Conservation (phyloP, 2,797 vertebrate genomes). For the Myotis planiceps region DNA sequence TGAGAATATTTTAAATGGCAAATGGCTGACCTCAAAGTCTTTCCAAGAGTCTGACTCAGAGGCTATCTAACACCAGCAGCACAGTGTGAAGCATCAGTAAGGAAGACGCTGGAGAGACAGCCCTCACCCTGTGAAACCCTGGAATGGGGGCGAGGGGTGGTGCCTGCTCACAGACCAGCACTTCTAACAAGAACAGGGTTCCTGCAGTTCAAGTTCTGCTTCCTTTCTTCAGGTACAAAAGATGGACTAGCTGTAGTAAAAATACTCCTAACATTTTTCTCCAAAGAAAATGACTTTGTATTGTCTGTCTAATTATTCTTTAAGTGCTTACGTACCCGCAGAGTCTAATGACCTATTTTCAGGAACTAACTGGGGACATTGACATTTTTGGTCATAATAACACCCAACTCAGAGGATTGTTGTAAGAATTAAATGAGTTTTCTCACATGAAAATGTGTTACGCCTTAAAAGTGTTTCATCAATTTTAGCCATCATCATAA, state of each 20-base stretch:
- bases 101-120: neutral
- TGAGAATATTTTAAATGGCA: neutral
- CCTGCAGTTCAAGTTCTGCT: neutral
- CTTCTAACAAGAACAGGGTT: neutral
- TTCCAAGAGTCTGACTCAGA: neutral
- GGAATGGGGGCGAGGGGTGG: neutral
- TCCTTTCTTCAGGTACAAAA: neutral
- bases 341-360: neutral
- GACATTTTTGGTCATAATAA: neutral
- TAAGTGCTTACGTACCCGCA: neutral
- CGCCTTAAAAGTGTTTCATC: neutral
- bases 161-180: neutral
- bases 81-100: neutral
- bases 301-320: neutral
- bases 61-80: neutral
- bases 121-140: neutral
- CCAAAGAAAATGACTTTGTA: neutral
- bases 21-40: constrained; percentile 13
- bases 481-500: neutral
- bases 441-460: neutral
- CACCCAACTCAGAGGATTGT: neutral
- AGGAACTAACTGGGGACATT: neutral
- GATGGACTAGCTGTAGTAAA: neutral
- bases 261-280: neutral
- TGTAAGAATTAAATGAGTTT: neutral